These are phyloP conservation scores for Enteromius treurensis DNA, from an alignment of 2,797 vertebrate genomes.

Conservation along the genomic window DNA sequence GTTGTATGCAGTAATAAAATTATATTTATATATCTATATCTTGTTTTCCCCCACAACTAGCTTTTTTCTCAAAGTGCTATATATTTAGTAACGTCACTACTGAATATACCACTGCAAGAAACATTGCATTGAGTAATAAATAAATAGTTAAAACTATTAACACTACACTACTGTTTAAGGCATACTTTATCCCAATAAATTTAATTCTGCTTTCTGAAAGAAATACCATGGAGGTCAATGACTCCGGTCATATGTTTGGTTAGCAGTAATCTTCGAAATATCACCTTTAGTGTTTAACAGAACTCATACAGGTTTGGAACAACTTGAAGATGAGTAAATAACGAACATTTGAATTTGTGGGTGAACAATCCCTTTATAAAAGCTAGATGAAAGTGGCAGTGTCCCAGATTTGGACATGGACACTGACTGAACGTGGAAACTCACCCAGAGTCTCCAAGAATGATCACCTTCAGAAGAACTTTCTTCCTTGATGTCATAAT, in stretches of 20 bases:
- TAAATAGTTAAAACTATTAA: background rate
- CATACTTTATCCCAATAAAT: background rate
- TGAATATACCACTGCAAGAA: background rate
- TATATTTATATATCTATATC: too few relatives aligned
- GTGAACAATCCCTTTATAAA: background rate
- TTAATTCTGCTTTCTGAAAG: background rate
- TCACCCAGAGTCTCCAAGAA: slow-evolving; percentile 98
- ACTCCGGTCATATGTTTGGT: background rate
- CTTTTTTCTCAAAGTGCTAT: background rate
- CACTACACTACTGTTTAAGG: background rate
- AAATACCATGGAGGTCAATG: background rate
- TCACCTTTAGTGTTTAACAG: background rate
- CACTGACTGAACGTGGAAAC: slow-evolving; percentile 61
- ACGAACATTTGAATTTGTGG: background rate
- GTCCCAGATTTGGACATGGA: background rate
- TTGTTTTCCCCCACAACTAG: background rate
- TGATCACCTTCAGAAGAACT: slow-evolving; percentile 99
- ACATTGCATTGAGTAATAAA: background rate
- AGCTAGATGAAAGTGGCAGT: background rate
- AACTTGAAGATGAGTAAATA: background rate
- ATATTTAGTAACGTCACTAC: background rate
- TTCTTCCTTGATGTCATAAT: slow-evolving; percentile 99
- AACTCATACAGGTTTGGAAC: background rate
- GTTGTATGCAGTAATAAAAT: too few relatives aligned
- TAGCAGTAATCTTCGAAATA: background rate